A percentile compares a stretch with the other conserved stretches of the same genome.
phyloP scores from a whole-genome alignment of 2,888 invertebrate genomes.

The Arrhopalites spinosus region DNA sequence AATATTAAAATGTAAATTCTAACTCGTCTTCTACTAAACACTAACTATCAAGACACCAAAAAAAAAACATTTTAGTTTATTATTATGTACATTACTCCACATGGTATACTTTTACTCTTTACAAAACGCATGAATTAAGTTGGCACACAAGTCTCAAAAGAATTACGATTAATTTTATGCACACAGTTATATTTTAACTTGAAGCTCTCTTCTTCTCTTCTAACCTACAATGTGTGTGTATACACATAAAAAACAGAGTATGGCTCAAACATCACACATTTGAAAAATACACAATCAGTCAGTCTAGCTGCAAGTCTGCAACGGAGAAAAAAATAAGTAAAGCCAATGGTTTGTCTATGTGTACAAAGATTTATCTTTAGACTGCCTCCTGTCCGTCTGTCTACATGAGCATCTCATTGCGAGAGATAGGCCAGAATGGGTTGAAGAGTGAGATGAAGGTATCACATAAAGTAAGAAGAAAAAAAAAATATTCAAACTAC shows the following conservation, averaged over 20 bases:
- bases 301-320: not conserved
- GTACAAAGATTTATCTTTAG: slow-evolving; percentile 29
- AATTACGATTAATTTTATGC: not conserved
- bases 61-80: too few species aligned
- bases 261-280: not conserved
- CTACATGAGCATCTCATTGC: not conserved
- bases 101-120: too few species aligned
- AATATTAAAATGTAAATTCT: too few species aligned
- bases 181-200: not conserved
- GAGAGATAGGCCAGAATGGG: not conserved
- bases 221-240: too few species aligned
- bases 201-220: too few species aligned
- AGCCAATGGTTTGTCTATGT: not conserved
- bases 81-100: too few species aligned
- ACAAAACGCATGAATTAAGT: too few species aligned
- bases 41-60: too few species aligned
- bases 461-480: not conserved
- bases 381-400: slow-evolving; percentile 24
- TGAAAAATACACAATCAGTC: too few species aligned
- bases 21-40: too few species aligned
- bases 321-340: not conserved
- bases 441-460: not conserved
- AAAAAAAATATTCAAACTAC: not conserved
- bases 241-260: not conserved
- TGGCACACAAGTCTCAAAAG: not conserved